These are phyloP conservation scores for Ciconia maguari DNA, from an alignment of 2,113 vertebrate species.

Conservation along the genomic window DNA sequence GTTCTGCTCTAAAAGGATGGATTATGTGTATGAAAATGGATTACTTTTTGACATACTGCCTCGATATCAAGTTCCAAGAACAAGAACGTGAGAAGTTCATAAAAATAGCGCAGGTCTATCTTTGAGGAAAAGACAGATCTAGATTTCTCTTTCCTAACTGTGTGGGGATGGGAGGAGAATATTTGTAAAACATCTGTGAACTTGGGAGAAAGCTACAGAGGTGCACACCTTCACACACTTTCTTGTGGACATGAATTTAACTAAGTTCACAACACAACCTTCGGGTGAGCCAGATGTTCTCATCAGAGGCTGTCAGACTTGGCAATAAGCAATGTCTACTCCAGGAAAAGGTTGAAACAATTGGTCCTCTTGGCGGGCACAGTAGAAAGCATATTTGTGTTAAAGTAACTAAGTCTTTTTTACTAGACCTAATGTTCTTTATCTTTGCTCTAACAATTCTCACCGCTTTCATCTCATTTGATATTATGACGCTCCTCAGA, in stretches of 20 bases:
- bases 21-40: neutral
- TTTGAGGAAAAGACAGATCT: neutral
- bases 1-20: neutral
- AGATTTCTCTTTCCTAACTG: neutral
- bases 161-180: neutral
- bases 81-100: neutral
- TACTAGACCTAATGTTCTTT: neutral
- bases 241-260: neutral
- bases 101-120: neutral
- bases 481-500: neutral
- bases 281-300: neutral
- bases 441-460: neutral
- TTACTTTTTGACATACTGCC: neutral
- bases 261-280: neutral
- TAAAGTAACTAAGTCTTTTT: neutral
- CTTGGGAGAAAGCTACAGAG: neutral
- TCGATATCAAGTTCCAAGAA: neutral
- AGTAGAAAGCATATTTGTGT: neutral
- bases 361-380: neutral
- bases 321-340: neutral
- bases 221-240: neutral
- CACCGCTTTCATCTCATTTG: neutral
- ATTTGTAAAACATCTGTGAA: neutral
- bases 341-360: neutral
- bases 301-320: neutral